These are phyloP conservation scores for Aythya baeri DNA, from an alignment of 2,113 vertebrate genomes.

Conservation along the genomic window DNA sequence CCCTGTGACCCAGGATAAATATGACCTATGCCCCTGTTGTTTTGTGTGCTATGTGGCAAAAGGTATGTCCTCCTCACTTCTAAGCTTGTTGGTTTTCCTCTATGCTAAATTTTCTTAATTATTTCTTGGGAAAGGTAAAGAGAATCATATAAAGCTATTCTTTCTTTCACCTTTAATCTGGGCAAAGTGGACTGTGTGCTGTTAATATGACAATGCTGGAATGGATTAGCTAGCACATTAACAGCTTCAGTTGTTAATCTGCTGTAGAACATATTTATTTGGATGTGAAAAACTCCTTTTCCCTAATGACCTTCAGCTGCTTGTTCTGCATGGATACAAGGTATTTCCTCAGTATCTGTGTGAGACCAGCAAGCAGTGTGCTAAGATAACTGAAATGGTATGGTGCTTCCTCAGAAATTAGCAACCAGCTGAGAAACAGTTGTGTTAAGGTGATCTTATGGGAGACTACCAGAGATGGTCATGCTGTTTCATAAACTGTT, in stretches of 20 bases:
- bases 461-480: neutral
- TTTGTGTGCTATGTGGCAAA: neutral
- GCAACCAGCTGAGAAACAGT: neutral
- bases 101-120: neutral
- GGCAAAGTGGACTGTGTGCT: neutral
- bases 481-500: neutral
- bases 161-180: neutral
- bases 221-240: constrained; percentile 2
- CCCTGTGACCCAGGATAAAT: rapidly evolving
- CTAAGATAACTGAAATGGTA: neutral
- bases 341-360: neutral
- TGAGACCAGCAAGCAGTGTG: neutral
- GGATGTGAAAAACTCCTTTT: neutral
- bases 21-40: neutral
- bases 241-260: neutral
- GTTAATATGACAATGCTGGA: neutral
- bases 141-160: neutral
- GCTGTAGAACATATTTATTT: neutral
- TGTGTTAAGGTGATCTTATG: neutral
- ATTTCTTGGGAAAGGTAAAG: neutral
- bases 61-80: neutral
- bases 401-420: neutral
- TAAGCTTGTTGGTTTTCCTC: neutral
- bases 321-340: neutral
- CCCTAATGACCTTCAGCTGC: neutral